Percentiles rank a stretch among this genome's conserved stretches.
Conservation (phyloP, 2,888 invertebrate genomes). For the Pseudoips prasinana region DNA sequence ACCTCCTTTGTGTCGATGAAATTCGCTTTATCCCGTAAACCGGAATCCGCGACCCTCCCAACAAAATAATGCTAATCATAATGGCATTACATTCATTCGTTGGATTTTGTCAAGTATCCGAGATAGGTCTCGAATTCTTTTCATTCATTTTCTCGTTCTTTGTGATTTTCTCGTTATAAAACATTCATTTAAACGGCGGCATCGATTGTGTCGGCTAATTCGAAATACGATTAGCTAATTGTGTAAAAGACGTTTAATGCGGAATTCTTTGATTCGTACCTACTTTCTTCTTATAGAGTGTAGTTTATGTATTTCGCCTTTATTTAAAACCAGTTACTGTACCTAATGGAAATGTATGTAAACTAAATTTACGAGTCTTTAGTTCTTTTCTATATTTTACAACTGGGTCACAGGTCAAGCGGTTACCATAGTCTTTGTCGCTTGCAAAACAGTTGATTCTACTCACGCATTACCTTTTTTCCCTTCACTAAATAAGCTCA, state of each 20-base stretch:
- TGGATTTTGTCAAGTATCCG: constrained; percentile 74
- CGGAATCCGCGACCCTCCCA: constrained; percentile 72
- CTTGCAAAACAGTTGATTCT: too few species aligned
- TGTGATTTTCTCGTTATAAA: constrained; percentile 63
- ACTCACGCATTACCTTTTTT: too few species aligned
- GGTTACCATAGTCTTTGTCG: too few species aligned
- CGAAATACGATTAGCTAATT: constrained; percentile 46
- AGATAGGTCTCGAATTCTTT: constrained; percentile 57
- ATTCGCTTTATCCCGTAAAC: constrained; percentile 76
- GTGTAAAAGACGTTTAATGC: constrained; percentile 27
- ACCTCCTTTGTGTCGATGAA: constrained; percentile 66
- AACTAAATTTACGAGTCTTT: too few species aligned
- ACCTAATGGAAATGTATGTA: too few species aligned
- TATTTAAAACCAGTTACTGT: too few species aligned
- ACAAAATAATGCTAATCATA: constrained; percentile 79
- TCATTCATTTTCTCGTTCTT: constrained; percentile 56
- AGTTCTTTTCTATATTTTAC: too few species aligned
- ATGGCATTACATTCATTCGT: constrained; percentile 79
- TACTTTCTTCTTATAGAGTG: too few species aligned
- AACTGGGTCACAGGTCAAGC: too few species aligned
- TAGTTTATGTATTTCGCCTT: too few species aligned
- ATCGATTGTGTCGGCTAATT: constrained; percentile 46
- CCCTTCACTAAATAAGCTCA: too few species aligned
- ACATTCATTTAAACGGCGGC: constrained; percentile 58
- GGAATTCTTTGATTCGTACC: constrained; percentile 8